Evolutionary conservation across 2,113 vertebrate genomes (phyloP), one percentile per base, ranked within the genome.

Genomic region (Psephotus haematonotus): DNA sequence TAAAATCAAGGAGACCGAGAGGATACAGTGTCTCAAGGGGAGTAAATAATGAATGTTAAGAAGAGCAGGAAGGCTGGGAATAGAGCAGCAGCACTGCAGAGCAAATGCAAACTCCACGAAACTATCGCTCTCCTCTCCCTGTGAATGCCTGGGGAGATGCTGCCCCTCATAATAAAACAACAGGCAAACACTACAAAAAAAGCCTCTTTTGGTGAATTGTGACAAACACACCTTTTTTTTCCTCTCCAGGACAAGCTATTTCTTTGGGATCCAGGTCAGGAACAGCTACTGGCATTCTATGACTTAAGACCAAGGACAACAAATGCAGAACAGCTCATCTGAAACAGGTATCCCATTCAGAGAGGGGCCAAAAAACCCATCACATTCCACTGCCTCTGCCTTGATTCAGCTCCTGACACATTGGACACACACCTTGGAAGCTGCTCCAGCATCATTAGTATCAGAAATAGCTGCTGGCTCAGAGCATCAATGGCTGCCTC

Each of bases 1-100:
- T 71, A 53, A 95, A 96, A 93, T 94, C 93, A 96, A 97, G 92
- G 95, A 96, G 93, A 95, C 76, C 39, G 79, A 88, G 79, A 95
- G 83, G 63, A 96, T 75, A 77, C 46, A 75, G 85, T 75, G 47
- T 90, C 94, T 95, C 76, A 1, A 68, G 92, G 88, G 93, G 80
- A 93, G 95, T 95, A 92, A 97, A 95, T 97, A 94, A 96, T 96
- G 92, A 93, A 95, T 93, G 85, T 52, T 86, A 88, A 92, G 79
- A 77, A 82, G 79, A 90, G 57, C 28, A 62, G 50, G 88, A 68
- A 81, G 81, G 82, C 86, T 94, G 95, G 55, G 88, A 96, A 93
- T 10, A 83, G 79, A 95, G 92, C 90, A 93, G 71, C 63, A 90
- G 80, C 4, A 63, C 90, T 68, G 88, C 90, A 94, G 64, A 84